Percentiles rank a stretch among this genome's conserved stretches.
These are phyloP conservation scores for Rhingia campestris DNA, from an alignment of 2,888 invertebrate species.

Conservation along the genomic window DNA sequence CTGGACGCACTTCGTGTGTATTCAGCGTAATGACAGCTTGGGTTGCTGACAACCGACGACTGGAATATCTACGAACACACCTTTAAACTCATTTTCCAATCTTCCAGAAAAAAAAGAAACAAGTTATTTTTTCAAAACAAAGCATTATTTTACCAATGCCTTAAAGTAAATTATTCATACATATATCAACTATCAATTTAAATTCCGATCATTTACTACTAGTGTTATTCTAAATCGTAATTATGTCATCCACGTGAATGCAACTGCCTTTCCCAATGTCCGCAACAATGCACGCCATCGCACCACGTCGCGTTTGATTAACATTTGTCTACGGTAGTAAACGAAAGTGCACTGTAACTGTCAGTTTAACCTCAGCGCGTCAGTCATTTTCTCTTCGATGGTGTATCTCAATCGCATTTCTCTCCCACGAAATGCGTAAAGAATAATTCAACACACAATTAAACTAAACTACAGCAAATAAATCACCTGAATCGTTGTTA, in stretches of 20 bases:
- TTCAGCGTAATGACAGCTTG: background rate
- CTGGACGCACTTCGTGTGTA: background rate
- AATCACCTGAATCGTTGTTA: background rate
- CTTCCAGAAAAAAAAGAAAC: background rate
- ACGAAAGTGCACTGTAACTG: constrained; percentile 44
- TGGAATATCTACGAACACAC: background rate
- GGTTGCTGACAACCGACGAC: background rate
- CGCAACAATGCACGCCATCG: constrained; percentile 40
- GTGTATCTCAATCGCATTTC: constrained; percentile 44
- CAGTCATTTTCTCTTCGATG: constrained; percentile 28
- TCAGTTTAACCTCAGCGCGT: constrained; percentile 32
- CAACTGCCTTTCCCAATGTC: constrained; percentile 24
- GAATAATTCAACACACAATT: background rate
- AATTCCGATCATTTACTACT: background rate
- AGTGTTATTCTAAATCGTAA: background rate
- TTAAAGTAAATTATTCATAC: background rate
- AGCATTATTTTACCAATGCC: background rate
- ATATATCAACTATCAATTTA: background rate
- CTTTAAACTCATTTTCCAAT: background rate
- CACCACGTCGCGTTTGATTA: constrained; percentile 35
- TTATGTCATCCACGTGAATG: constrained; percentile 51
- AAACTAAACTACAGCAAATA: background rate
- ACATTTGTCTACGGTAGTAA: constrained; percentile 54
- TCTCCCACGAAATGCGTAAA: constrained; percentile 10
- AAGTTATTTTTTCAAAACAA: background rate